Evolutionary conservation across 2,888 invertebrate genomes (phyloP).

Genomic region (Pseudanteris insignis): DNA sequence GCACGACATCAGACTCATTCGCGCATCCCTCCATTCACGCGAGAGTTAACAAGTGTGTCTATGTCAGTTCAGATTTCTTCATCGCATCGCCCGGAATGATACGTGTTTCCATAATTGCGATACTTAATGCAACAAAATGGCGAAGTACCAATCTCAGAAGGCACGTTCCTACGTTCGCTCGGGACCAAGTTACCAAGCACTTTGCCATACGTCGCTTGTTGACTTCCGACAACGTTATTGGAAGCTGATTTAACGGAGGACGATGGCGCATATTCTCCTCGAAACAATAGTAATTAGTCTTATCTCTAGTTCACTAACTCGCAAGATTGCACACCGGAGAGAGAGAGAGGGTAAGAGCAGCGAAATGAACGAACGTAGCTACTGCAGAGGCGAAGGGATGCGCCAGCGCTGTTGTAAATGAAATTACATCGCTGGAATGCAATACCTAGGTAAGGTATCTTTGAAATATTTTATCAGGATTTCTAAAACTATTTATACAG

Average conservation of each 20-base stretch:
- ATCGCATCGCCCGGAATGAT: conserved; percentile 8
- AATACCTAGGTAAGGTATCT: conserved; percentile 22
- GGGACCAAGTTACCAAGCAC: conserved; percentile 7
- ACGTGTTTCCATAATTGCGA: conserved; percentile 21
- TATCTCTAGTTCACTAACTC: conserved; percentile 51
- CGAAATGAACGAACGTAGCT: conserved; percentile 39
- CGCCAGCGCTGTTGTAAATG: conserved; percentile 24
- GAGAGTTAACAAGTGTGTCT: too few species aligned
- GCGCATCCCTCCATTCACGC: too few species aligned
- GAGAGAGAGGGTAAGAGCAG: conserved; percentile 25
- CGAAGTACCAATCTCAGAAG: background rate
- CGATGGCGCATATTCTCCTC: conserved; percentile 51
- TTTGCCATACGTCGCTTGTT: conserved; percentile 44
- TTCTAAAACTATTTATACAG: background rate
- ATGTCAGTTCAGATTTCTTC: conserved; percentile 23
- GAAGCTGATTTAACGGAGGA: conserved; percentile 48
- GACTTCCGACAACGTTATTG: conserved; percentile 53
- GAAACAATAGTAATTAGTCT: conserved; percentile 59
- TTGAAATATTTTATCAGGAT: too few species aligned
- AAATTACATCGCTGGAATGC: conserved; percentile 36
- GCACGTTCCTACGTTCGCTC: conserved; percentile 3
- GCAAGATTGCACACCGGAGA: conserved; percentile 52
- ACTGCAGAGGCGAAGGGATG: conserved; percentile 17
- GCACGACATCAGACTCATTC: too few species aligned
- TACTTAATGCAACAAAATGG: conserved; percentile 15